Evolutionary conservation across 2,797 vertebrate genomes (phyloP).

Genomic region (Adrianichthys oophorus): DNA sequence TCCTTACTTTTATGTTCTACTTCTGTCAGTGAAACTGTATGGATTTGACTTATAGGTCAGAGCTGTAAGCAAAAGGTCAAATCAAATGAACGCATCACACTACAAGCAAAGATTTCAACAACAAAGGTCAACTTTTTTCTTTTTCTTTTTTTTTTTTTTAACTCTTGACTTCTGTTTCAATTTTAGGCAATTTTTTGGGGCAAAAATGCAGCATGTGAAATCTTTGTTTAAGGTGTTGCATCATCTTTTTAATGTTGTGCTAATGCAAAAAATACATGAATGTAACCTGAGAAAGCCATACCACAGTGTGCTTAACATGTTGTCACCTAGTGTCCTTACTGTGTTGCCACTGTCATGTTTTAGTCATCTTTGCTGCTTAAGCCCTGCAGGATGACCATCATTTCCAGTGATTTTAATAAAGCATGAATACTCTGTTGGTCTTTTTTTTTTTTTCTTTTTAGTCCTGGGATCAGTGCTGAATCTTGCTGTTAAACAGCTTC

Average conservation of each 20-base stretch:
- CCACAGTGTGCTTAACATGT: conserved; percentile 64
- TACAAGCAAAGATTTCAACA: conserved; percentile 23
- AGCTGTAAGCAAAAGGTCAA: conserved; percentile 55
- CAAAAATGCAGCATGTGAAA: conserved; percentile 10
- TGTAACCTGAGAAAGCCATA: conserved; percentile 80
- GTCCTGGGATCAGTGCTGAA: conserved; percentile 22
- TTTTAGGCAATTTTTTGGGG: conserved; percentile 14
- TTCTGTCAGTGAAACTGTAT: conserved; percentile 35
- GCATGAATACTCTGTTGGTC: conserved; percentile 51
- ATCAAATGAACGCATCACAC: conserved; percentile 16
- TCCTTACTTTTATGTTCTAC: conserved; percentile 23
- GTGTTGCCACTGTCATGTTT: conserved; percentile 50
- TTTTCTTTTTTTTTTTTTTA: conserved; percentile 11
- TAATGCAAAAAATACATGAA: conserved; percentile 67
- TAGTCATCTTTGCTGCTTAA: conserved; percentile 20
- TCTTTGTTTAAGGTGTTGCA: conserved; percentile 12
- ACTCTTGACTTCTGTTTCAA: conserved; percentile 19
- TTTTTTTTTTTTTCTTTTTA: conserved; percentile 20
- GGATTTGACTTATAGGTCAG: conserved; percentile 51
- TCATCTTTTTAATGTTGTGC: conserved; percentile 7
- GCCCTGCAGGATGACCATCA: not conserved
- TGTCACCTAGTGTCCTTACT: conserved; percentile 61
- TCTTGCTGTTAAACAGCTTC: conserved; percentile 15
- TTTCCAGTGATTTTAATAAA: conserved; percentile 48
- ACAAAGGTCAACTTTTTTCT: not conserved